These are phyloP conservation scores for Ictidomys tridecemlineatus DNA, from an alignment of 2,113 vertebrate genomes.

Conservation along the genomic window DNA sequence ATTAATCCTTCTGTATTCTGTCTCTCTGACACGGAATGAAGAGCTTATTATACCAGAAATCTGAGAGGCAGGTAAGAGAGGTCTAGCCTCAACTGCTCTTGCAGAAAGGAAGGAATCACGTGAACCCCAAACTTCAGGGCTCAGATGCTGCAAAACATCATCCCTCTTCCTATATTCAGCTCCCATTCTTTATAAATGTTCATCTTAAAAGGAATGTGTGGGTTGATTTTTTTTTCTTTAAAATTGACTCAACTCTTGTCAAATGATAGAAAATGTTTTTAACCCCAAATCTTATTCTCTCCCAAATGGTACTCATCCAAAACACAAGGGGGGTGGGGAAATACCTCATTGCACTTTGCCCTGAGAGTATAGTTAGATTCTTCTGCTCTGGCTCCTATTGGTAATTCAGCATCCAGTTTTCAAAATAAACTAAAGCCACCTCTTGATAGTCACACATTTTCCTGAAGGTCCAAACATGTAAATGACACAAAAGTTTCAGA, in stretches of 20 bases:
- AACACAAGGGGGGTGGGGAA: background rate
- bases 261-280: background rate
- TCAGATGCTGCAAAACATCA: background rate
- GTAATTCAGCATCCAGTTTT: constrained; percentile 19
- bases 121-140: background rate
- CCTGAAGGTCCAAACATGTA: background rate
- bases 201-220: background rate
- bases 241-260: background rate
- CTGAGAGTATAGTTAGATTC: background rate
- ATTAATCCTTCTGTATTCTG: background rate
- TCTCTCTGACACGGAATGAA: background rate
- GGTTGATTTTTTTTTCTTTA: constrained; percentile 10
- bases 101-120: background rate
- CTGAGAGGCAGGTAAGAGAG: background rate
- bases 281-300: background rate
- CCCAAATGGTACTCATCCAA: background rate
- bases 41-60: background rate
- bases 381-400: background rate
- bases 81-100: background rate
- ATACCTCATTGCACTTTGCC: background rate
- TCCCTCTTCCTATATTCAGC: background rate
- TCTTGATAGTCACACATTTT: background rate
- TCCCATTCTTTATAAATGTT: background rate
- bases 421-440: background rate
- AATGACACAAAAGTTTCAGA: background rate